Conservation (phyloP, 2,888 invertebrate genomes). For the Dicyrtoma fusca region DNA sequence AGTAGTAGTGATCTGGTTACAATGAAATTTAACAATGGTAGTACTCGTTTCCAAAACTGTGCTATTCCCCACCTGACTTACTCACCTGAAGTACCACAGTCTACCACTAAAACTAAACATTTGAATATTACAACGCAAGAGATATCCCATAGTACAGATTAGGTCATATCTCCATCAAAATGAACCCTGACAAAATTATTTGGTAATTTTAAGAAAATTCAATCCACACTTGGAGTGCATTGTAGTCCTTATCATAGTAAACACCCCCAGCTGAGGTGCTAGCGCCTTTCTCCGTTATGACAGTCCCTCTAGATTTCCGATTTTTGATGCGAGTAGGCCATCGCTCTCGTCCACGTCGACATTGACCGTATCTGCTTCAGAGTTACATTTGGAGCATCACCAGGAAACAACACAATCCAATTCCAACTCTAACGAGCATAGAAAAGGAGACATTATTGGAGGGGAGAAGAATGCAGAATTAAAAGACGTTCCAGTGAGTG, state of each 20-base stretch:
- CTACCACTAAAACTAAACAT: background rate
- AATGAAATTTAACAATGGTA: too few species aligned
- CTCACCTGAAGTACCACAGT: constrained; percentile 14
- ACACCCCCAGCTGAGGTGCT: constrained; percentile 4
- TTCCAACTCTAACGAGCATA: too few species aligned
- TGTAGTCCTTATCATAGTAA: background rate
- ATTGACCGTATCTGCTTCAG: too few species aligned
- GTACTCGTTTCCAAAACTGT: background rate
- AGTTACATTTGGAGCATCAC: background rate
- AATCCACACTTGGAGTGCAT: constrained; percentile 12
- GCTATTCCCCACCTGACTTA: constrained; percentile 10
- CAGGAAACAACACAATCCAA: background rate
- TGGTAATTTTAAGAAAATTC: constrained; percentile 22
- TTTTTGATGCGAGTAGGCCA: background rate
- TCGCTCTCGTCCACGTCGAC: background rate
- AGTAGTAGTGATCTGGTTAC: background rate
- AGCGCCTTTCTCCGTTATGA: background rate
- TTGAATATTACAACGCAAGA: background rate
- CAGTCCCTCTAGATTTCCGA: background rate
- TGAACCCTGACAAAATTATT: background rate
- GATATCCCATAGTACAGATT: too few species aligned
- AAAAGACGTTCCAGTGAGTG: constrained; percentile 32
- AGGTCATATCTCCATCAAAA: background rate
- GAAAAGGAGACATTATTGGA: background rate
- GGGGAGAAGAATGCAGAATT: background rate